Percentiles rank a stretch among this genome's conserved stretches.
phyloP scores from a whole-genome alignment of 2,888 invertebrate species.

The Chalcosyrphus nemorum region DNA sequence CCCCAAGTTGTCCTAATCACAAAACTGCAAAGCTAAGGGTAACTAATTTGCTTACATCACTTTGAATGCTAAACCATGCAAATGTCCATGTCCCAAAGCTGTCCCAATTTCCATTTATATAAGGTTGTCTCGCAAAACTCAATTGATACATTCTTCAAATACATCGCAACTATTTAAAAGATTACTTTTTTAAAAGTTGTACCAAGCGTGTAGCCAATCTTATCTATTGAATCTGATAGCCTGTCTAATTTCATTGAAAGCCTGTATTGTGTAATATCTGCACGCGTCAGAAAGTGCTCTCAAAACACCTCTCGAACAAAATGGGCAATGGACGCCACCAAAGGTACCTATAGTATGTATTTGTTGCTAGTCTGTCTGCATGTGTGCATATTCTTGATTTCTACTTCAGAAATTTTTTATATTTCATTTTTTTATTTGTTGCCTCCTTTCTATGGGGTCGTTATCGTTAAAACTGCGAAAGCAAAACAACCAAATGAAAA shows the following conservation, averaged over 20 bases:
- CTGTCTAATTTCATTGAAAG: slow-evolving; percentile 11
- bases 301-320: neutral
- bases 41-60: neutral
- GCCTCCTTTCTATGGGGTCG: slow-evolving; percentile 3
- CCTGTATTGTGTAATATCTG: slow-evolving; percentile 18
- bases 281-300: neutral
- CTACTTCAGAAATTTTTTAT: neutral
- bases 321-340: slow-evolving; percentile 13
- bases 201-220: slow-evolving; percentile 1
- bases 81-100: neutral
- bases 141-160: neutral
- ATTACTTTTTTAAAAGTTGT: neutral
- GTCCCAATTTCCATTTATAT: neutral
- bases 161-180: neutral
- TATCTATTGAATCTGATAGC: slow-evolving; percentile 19
- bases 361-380: neutral
- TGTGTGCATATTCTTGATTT: slow-evolving; percentile 28
- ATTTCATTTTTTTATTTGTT: neutral
- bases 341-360: no score
- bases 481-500: slow-evolving; percentile 9
- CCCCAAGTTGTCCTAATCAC: no score
- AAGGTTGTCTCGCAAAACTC: neutral
- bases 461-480: slow-evolving; percentile 25
- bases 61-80: neutral
- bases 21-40: no score